These are phyloP conservation scores for Lucilia cuprina DNA, from an alignment of 1,140 invertebrate species.

Conservation along the genomic window DNA sequence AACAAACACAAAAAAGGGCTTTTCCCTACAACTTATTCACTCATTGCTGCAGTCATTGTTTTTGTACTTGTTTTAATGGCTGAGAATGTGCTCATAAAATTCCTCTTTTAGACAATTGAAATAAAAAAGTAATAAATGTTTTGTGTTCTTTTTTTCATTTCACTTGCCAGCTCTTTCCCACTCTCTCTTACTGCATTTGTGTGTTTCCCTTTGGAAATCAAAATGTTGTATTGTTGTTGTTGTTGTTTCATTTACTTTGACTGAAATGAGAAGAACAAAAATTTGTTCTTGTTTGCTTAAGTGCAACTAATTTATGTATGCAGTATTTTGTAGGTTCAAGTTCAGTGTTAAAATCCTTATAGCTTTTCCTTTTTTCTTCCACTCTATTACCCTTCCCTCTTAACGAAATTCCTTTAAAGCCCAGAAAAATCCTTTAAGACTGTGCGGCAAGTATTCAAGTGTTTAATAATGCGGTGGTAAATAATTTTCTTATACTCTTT, in stretches of 20 bases:
- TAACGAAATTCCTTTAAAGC: background rate
- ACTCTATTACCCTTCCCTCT: background rate
- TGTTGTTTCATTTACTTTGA: too few relatives aligned
- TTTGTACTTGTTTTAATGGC: background rate
- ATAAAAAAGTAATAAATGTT: background rate
- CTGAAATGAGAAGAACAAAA: background rate
- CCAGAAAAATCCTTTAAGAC: background rate
- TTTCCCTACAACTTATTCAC: too few relatives aligned
- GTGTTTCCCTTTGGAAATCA: too few relatives aligned
- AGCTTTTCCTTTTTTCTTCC: background rate
- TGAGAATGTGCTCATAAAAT: background rate
- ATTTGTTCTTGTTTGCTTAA: background rate
- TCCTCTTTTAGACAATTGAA: background rate
- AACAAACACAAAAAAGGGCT: too few relatives aligned
- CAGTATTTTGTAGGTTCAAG: background rate
- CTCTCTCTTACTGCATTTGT: too few relatives aligned
- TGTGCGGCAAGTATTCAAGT: background rate
- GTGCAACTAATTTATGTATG: background rate
- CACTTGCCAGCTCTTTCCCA: too few relatives aligned
- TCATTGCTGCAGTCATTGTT: background rate
- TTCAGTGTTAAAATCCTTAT: slow-evolving; percentile 20
- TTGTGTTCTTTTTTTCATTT: background rate
- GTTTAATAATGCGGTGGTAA: slow-evolving; percentile 13
- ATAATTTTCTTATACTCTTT: background rate
- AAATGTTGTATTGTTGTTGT: too few relatives aligned